phyloP scores from a whole-genome alignment of 2,113 vertebrate species.

The Oncorhynchus nerka region DNA sequence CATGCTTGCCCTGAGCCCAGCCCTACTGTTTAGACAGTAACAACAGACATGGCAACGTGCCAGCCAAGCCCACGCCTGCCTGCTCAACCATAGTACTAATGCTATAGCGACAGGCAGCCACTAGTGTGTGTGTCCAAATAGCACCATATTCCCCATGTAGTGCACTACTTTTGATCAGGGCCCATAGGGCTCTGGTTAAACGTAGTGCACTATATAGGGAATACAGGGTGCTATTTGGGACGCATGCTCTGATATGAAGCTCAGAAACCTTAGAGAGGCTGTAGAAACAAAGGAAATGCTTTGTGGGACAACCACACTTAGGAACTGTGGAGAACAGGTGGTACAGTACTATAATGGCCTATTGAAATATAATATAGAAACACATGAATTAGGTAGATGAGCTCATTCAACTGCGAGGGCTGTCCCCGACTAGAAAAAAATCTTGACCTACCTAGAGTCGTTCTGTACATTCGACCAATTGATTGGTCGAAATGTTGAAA shows the following conservation, averaged over 20 bases:
- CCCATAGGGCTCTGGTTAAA: no score
- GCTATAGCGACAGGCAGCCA: neutral
- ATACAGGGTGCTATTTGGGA: no score
- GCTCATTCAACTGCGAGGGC: no score
- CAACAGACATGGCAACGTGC: neutral
- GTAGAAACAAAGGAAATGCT: neutral
- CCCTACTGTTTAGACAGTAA: conserved; percentile 2
- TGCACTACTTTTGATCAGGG: no score
- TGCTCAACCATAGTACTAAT: neutral
- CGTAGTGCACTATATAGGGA: no score
- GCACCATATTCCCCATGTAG: neutral
- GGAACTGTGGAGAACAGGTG: neutral
- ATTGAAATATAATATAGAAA: no score
- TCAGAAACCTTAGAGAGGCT: neutral
- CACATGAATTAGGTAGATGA: neutral
- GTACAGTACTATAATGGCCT: neutral
- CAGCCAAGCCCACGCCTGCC: neutral
- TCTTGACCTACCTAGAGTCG: no score
- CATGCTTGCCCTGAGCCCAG: neutral
- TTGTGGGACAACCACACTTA: neutral
- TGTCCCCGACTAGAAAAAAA: no score
- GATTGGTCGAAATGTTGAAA: no score
- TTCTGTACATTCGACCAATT: no score
- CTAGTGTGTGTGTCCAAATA: neutral
- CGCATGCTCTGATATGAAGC: neutral